phyloP scores from a whole-genome alignment of 2,113 vertebrate genomes.

The Agelaius tricolor region DNA sequence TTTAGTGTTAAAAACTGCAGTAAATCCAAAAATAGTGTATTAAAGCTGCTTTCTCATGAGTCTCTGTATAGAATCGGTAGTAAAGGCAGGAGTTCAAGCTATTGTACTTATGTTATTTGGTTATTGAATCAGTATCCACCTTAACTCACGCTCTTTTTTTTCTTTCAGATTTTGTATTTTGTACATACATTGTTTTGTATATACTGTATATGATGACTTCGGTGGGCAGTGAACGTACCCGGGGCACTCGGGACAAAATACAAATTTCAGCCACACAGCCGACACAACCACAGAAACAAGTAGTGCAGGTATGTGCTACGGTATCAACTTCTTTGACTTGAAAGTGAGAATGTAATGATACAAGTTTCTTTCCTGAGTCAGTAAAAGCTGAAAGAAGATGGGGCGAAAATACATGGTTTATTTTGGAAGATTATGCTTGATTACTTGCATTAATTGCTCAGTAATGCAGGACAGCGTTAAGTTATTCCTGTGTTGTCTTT shows the following conservation, averaged over 20 bases:
- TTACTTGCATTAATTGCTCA: not conserved
- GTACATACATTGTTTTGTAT: slow-evolving; percentile 99
- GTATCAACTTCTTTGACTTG: not conserved
- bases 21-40: not conserved
- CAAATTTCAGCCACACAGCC: slow-evolving; percentile 84
- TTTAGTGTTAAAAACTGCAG: not conserved
- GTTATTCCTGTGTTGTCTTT: not conserved
- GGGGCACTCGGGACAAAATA: slow-evolving; percentile 88
- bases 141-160: not conserved
- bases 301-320: slow-evolving; percentile 83
- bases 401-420: not conserved
- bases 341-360: not conserved
- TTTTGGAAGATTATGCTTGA: not conserved
- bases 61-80: not conserved
- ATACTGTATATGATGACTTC: slow-evolving; percentile 99
- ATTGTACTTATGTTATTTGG: not conserved
- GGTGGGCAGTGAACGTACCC: slow-evolving; percentile 89
- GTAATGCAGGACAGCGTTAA: not conserved
- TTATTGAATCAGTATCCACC: not conserved
- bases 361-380: accelerated
- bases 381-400: not conserved
- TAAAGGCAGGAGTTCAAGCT: not conserved
- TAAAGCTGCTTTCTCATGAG: not conserved
- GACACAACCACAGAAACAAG: slow-evolving; percentile 92
- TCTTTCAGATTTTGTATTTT: slow-evolving; percentile 97